A percentile compares a stretch with the other conserved stretches of the same genome.
These are phyloP conservation scores for Cosmia trapezina DNA, from an alignment of 2,888 invertebrate species.

Conservation along the genomic window DNA sequence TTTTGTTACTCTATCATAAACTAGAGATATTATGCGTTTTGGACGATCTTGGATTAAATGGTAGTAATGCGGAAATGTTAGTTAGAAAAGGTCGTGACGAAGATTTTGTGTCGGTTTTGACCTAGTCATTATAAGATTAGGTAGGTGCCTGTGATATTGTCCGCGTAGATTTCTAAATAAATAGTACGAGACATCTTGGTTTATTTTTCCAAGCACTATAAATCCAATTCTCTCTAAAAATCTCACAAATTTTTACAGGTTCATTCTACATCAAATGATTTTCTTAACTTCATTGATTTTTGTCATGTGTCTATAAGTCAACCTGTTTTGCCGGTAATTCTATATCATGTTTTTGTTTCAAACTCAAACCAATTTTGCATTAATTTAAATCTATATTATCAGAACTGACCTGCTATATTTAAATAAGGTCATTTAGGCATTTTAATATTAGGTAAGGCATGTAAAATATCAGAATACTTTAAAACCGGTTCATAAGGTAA, in stretches of 20 bases:
- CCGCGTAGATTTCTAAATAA: not conserved
- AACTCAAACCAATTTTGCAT: too few relatives aligned
- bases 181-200: not conserved
- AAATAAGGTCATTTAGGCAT: not conserved
- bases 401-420: conserved; percentile 42
- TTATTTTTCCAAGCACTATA: not conserved
- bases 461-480: conserved; percentile 6
- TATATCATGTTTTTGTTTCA: too few relatives aligned
- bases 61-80: conserved; percentile 34
- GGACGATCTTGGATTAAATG: conserved; percentile 56
- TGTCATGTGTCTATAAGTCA: too few relatives aligned
- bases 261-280: too few relatives aligned
- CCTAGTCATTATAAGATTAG: conserved; percentile 12
- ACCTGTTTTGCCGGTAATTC: too few relatives aligned
- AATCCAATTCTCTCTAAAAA: too few relatives aligned
- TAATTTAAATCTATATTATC: too few relatives aligned
- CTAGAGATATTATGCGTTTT: conserved; percentile 58
- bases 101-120: conserved; percentile 29
- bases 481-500: conserved; percentile 18
- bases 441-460: conserved; percentile 13
- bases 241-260: too few relatives aligned
- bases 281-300: too few relatives aligned
- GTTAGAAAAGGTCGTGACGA: conserved; percentile 29
- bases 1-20: conserved; percentile 64
- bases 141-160: not conserved